Percentiles rank a stretch among this genome's conserved stretches.
Conservation (phyloP, 2,113 vertebrate species). For the Chlamydotis undulata region DNA sequence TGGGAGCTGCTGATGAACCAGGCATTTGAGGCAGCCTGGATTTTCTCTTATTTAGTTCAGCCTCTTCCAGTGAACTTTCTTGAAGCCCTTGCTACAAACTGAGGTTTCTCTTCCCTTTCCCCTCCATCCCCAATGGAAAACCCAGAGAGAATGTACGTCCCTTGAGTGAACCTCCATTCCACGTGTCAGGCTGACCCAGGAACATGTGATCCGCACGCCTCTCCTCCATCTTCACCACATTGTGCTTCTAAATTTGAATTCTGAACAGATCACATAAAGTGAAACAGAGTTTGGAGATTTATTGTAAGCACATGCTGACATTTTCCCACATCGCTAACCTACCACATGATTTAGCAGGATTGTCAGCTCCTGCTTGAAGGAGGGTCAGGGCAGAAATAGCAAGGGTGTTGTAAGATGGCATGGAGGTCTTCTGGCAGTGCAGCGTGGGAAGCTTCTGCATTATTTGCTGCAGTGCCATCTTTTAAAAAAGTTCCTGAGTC, state of each 20-base stretch:
- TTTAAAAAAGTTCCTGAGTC: conserved; percentile 3
- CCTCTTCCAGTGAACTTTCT: background rate
- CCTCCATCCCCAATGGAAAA: background rate
- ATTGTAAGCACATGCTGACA: conserved; percentile 49
- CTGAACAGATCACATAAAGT: background rate
- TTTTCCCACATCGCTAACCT: conserved; percentile 55
- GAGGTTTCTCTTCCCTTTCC: background rate
- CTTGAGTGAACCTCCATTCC: background rate
- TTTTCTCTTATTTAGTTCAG: background rate
- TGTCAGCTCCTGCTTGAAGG: conserved; percentile 45
- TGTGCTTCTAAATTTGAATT: background rate
- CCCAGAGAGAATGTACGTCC: fast-evolving
- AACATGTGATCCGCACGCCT: background rate
- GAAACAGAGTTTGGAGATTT: conserved; percentile 48
- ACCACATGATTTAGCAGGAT: conserved; percentile 51
- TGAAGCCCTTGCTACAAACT: background rate
- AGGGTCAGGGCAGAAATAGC: conserved; percentile 45
- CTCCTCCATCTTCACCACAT: background rate
- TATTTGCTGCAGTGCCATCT: conserved; percentile 23
- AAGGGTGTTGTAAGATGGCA: conserved; percentile 42
- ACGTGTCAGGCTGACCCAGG: background rate
- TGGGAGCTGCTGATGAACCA: background rate
- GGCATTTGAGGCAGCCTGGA: background rate
- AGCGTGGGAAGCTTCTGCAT: background rate
- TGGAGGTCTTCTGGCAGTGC: background rate